Evolutionary conservation across 2,888 invertebrate species (phyloP), one percentile per base, ranked within the genome.

Genomic region (Conops quadrifasciatus): DNA sequence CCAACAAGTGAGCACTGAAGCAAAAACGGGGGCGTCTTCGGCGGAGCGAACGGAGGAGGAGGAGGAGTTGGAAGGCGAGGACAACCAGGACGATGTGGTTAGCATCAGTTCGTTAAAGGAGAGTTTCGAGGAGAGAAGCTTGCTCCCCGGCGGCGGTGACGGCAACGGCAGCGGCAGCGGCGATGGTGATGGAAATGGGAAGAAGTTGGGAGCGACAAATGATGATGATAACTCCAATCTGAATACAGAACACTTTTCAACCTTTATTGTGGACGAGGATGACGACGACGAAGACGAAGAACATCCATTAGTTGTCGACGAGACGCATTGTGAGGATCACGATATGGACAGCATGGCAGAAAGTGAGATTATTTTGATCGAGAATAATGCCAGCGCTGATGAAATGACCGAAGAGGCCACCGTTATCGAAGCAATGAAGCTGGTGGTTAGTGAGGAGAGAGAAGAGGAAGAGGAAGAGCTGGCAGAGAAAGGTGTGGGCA

Each of bases 1-100:
- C 0, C 86, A 86, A 73, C 83, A 80, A 51, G 82, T 75, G 2
- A 78, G 77, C 64, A 78, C 71, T 15, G 74, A 67, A 51, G 71
- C 71, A 11, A 76, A 49, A 3, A 11, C 53, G 30, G 13, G 75
- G 71, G 19, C 63, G 43, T 47, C 60, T 3, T 45, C 36, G 47
- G 15, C 13, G n/a, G 1, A 30, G 7, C 0, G 36, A 26, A 16
- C 28, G 11, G 56, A 67, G 16, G 67, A 69, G 24, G 63, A 47
- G 45, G 72, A 21, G 58, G 71, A 63, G 24, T 62, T 73, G 53
- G 71, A 43, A 0, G 60, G 58, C 13, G 72, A 70, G 0, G 73
- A 70, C n/a, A 63, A 60, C n/a, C 73, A 26, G 26, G 26, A 28
- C n/a, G 64, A 70, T 19, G 56, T 15, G 1, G n/a, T 47, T 7